Base-by-base conservation (phyloP, 2,888 invertebrate genomes). In the Epiperipatus broadwayi region DNA sequence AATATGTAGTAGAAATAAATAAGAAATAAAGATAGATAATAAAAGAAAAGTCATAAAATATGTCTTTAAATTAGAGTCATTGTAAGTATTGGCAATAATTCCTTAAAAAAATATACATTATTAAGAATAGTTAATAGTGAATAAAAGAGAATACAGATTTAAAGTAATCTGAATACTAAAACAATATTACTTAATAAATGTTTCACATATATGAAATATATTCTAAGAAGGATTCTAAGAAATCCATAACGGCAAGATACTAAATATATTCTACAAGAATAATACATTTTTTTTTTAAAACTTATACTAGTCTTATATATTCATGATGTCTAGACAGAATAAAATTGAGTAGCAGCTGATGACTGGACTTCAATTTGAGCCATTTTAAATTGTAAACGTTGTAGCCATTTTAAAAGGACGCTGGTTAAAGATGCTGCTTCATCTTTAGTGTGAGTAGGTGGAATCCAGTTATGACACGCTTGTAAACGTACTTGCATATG, bases 381-480 rank as follows among this genome's bases (percentile, higher is more conserved):
- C 77, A 97, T 89, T 67, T 93, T 95, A 57, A 93, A 89, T 57
- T 93, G 84, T 43, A 93, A 68, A 35, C 87, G 69, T 59, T 87
- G 84, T 40, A 97, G 66, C 77, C 91, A 87, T 48, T 79, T 75
- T 25, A 61, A 48, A 20, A 64, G 52, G 19, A 58, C 50, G 39
- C 50, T 50, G 8, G 40, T 43, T 16, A 40, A 48, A 8, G 55
- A 55, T 20, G 53, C 51, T 7, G 54, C 52, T 40, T 55, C 53
- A 43, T 55, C 54, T 28, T 52, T 51, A 18, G 51, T 50, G 34
- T 49, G 46, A 58, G 59, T 50, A 2, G 64, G 65, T 1, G 74
- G 78, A 19, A 75, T 71, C 58, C 77, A 77, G 58, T 85, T 84
- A 45, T 84, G 73, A 49, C 87, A 85, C 46, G 75, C 75, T 55